Percentiles rank a stretch among this genome's conserved stretches.
Conservation (phyloP, 1,140 invertebrate species). For the Drosophila mauritiana region DNA sequence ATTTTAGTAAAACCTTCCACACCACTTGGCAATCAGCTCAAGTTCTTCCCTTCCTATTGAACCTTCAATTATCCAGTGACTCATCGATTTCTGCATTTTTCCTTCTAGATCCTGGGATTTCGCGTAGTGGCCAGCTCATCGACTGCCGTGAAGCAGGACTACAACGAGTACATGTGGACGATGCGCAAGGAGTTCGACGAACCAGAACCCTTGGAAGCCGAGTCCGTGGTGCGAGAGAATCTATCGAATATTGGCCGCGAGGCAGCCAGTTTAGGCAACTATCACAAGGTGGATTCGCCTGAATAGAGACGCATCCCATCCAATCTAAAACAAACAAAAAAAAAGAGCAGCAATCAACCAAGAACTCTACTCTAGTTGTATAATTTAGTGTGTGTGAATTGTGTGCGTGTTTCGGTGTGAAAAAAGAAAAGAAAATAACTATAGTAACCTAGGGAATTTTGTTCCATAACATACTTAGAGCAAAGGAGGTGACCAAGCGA, state of each 20-base stretch:
- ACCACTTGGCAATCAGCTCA: not conserved
- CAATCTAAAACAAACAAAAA: constrained; percentile 21
- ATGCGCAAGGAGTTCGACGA: constrained; percentile 94
- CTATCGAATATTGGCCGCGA: constrained; percentile 87
- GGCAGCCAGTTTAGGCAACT: constrained; percentile 82
- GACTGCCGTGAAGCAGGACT: constrained; percentile 92
- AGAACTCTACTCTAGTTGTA: constrained; percentile 44
- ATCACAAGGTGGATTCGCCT: constrained; percentile 83
- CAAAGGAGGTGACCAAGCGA: constrained; percentile 20
- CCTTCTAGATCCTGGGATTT: constrained; percentile 90
- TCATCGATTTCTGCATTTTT: constrained; percentile 1
- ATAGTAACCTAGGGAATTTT: constrained; percentile 64
- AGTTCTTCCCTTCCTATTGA: no score
- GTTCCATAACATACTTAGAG: constrained; percentile 45
- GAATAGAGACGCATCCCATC: constrained; percentile 60
- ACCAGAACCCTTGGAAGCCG: constrained; percentile 89
- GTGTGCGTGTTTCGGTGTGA: constrained; percentile 25
- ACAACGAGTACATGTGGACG: constrained; percentile 96
- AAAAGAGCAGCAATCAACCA: constrained; percentile 14
- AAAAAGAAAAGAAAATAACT: constrained; percentile 29
- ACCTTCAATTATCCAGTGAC: not conserved
- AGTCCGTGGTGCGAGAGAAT: constrained; percentile 87
- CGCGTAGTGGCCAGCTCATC: constrained; percentile 94
- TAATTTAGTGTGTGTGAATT: constrained; percentile 45
- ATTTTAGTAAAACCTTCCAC: not conserved